Conservation (phyloP, 2,797 vertebrate genomes). For the Alcedo atthis region DNA sequence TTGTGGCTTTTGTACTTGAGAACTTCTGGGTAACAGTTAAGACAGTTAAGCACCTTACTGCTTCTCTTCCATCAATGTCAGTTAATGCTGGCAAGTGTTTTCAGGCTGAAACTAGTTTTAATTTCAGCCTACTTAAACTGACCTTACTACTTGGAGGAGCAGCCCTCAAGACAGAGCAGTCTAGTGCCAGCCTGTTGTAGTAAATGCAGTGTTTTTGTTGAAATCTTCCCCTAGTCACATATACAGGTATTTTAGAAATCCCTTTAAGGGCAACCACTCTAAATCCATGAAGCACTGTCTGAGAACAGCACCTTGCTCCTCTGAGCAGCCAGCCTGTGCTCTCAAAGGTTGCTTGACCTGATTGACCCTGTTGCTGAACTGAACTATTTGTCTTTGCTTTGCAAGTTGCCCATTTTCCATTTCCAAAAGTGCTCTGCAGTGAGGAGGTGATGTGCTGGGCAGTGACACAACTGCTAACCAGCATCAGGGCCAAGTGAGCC, state of each 20-base stretch:
- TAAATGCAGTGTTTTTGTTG: not conserved
- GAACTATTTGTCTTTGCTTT: not conserved
- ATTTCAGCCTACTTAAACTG: not conserved
- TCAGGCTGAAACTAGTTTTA: slow-evolving; percentile 20
- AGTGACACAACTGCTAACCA: not conserved
- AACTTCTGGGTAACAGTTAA: not conserved
- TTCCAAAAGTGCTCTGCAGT: not conserved
- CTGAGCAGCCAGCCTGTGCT: not conserved
- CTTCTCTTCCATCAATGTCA: not conserved
- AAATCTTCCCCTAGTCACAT: not conserved
- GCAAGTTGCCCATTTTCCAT: not conserved
- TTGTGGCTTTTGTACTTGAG: not conserved
- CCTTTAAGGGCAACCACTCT: not conserved
- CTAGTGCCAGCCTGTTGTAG: not conserved
- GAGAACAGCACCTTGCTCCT: not conserved
- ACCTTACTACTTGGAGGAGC: not conserved
- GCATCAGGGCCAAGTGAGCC: not conserved
- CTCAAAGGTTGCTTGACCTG: not conserved
- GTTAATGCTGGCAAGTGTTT: not conserved
- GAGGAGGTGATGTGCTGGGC: not conserved
- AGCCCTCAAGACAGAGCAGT: not conserved
- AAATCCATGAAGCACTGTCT: not conserved
- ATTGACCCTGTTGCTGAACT: not conserved
- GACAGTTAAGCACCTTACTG: not conserved
- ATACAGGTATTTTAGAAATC: not conserved